Conservation (phyloP, 2,113 vertebrate genomes). For the Maccullochella peelii region DNA sequence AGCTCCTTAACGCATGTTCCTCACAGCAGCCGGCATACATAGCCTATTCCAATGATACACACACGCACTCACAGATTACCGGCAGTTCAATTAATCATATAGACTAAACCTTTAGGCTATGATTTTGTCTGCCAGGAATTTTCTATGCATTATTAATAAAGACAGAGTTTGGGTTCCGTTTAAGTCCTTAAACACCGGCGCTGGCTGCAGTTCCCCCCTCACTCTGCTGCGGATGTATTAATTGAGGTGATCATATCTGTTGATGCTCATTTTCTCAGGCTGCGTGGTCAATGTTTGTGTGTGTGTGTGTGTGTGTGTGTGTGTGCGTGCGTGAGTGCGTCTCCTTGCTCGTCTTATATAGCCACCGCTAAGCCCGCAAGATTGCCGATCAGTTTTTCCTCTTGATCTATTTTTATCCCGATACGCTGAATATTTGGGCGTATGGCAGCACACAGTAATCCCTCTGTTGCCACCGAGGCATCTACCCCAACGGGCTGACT, state of each 20-base stretch:
- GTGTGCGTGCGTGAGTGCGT: conserved; percentile 27
- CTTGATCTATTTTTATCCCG: conserved; percentile 77
- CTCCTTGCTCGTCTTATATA: conserved; percentile 35
- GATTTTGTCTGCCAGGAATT: conserved; percentile 59
- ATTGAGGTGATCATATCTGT: conserved; percentile 81
- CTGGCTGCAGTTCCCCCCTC: conserved; percentile 67
- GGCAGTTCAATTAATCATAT: conserved; percentile 69
- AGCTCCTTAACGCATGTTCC: conserved; percentile 53
- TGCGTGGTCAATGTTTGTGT: conserved; percentile 61
- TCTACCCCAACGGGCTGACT: conserved; percentile 62
- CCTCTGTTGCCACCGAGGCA: conserved; percentile 75
- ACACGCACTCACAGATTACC: conserved; percentile 46
- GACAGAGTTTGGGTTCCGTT: conserved; percentile 68
- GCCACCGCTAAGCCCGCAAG: conserved; percentile 67
- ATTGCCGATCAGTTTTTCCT: conserved; percentile 69
- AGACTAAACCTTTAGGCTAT: conserved; percentile 61
- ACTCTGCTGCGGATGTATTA: conserved; percentile 82
- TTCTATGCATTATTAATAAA: conserved; percentile 61
- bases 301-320: conserved; percentile 34
- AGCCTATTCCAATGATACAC: conserved; percentile 28
- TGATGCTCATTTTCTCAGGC: conserved; percentile 77
- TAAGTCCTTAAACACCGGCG: conserved; percentile 61
- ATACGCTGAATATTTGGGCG: conserved; percentile 73
- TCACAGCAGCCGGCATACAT: conserved; percentile 51
- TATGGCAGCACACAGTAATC: conserved; percentile 60